A percentile compares a stretch with the other conserved stretches of the same genome.
phyloP scores from a whole-genome alignment of 2,797 vertebrate species.

The Meda fulgida region DNA sequence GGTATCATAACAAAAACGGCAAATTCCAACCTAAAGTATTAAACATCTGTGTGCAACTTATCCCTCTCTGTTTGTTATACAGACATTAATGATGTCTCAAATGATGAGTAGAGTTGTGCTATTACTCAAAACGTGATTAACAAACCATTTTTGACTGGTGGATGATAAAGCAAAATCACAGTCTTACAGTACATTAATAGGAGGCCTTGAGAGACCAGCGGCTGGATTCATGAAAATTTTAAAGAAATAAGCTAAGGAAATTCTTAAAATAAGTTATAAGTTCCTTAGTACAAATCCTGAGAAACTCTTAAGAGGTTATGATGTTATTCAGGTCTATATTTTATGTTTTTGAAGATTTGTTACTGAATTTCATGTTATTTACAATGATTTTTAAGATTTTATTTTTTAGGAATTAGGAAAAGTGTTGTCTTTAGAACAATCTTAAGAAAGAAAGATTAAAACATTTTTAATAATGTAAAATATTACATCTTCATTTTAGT shows the following conservation, averaged over 20 bases:
- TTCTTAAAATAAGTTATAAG: not conserved
- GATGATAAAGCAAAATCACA: not conserved
- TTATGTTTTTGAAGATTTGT: not conserved
- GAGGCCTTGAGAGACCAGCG: not conserved
- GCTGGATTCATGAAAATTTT: not conserved
- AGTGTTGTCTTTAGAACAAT: not conserved
- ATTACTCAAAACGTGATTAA: not conserved
- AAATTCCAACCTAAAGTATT: not conserved
- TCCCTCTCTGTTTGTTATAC: not conserved
- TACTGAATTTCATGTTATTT: not conserved
- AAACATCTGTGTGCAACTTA: not conserved
- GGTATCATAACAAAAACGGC: not conserved
- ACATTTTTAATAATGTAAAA: not conserved
- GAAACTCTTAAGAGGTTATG: not conserved
- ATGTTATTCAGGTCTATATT: not conserved
- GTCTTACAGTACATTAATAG: not conserved
- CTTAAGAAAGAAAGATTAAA: not conserved
- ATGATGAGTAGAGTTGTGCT: not conserved
- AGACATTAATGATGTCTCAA: not conserved
- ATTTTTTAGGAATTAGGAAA: too few species aligned
- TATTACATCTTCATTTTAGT: not conserved
- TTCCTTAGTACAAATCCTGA: not conserved
- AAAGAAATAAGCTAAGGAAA: not conserved
- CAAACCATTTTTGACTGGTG: not conserved
- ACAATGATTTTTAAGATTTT: not conserved